Conservation (phyloP, 2,113 vertebrate species). For the Neotoma lepida region DNA sequence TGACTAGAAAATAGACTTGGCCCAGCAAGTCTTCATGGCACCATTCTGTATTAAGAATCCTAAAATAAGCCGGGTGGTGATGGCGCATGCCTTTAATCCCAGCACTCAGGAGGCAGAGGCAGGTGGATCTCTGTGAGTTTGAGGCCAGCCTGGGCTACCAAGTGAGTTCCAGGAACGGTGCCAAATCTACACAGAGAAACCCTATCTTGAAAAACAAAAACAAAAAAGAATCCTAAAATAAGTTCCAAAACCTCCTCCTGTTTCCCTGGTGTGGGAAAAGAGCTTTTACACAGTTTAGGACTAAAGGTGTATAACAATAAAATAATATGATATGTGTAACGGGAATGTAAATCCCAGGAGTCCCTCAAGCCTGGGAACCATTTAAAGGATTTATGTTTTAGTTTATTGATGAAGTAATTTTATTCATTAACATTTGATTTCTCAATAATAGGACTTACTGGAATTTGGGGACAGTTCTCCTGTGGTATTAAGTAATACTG, state of each 20-base stretch:
- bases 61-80: too few species aligned
- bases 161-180: too few species aligned
- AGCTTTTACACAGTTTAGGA: not conserved
- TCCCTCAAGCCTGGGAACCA: not conserved
- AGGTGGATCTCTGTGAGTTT: too few species aligned
- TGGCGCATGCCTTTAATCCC: too few species aligned
- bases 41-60: not conserved
- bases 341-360: not conserved
- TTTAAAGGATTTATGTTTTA: slow-evolving; percentile 12
- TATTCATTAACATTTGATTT: slow-evolving; percentile 26
- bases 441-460: not conserved
- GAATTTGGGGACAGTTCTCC: slow-evolving; percentile 37
- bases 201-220: too few species aligned
- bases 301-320: not conserved
- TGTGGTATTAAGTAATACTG: slow-evolving; percentile 14
- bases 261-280: not conserved
- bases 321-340: not conserved
- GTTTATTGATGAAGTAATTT: slow-evolving; percentile 20
- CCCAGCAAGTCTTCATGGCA: not conserved
- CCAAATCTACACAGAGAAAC: too few species aligned
- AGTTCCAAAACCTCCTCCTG: not conserved
- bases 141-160: too few species aligned
- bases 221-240: not conserved
- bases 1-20: not conserved
- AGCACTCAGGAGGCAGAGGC: too few species aligned